Conservation (phyloP, 2,888 invertebrate genomes). For the Pheosia gnoma region DNA sequence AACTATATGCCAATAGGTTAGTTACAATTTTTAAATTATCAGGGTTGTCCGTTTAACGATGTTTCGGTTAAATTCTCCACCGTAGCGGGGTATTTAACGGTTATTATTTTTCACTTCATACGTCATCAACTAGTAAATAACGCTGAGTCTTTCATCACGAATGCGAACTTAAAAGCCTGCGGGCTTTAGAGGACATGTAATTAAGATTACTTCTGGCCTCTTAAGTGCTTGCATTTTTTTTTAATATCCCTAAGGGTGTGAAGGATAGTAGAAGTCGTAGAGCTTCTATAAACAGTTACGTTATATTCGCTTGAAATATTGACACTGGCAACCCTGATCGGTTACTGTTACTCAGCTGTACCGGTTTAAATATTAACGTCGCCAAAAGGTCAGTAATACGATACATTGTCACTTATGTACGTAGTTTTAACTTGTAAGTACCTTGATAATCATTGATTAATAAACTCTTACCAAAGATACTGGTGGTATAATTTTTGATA, state of each 20-base stretch:
- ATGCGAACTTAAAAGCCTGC: too few species aligned
- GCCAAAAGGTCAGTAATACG: constrained; percentile 22
- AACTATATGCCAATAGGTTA: constrained; percentile 28
- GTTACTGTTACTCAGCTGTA: not conserved
- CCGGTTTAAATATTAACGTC: not conserved
- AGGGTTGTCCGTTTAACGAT: constrained; percentile 32
- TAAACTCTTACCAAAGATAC: constrained; percentile 76
- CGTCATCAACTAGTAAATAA: too few species aligned
- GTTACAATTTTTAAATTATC: constrained; percentile 17
- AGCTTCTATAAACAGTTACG: too few species aligned
- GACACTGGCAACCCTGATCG: constrained; percentile 30
- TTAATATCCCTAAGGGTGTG: too few species aligned
- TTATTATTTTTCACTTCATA: too few species aligned
- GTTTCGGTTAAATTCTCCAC: constrained; percentile 2
- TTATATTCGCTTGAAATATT: too few species aligned
- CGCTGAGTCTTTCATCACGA: too few species aligned
- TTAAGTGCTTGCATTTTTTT: too few species aligned
- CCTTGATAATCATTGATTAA: constrained; percentile 48
- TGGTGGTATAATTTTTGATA: constrained; percentile 24
- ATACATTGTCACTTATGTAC: constrained; percentile 59
- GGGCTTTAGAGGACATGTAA: too few species aligned
- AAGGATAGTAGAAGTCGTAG: too few species aligned
- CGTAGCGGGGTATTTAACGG: too few species aligned
- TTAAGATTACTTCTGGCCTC: too few species aligned
- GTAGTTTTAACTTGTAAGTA: constrained; percentile 57